phyloP scores from a whole-genome alignment of 2,113 vertebrate genomes.

The Dinomys branickii region DNA sequence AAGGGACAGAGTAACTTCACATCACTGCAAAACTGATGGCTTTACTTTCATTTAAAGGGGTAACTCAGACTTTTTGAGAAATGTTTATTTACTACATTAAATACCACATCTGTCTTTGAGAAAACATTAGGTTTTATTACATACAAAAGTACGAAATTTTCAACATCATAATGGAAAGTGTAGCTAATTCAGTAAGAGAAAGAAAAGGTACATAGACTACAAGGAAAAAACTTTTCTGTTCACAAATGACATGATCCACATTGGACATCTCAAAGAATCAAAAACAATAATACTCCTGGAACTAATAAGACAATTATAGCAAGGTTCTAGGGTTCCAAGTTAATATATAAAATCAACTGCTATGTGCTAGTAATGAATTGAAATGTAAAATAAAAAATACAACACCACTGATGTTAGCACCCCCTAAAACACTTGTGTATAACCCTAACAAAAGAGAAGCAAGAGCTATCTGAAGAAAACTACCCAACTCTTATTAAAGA shows the following conservation, averaged over 20 bases:
- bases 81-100: neutral
- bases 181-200: neutral
- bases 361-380: neutral
- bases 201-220: neutral
- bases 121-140: slow-evolving; percentile 38
- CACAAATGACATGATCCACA: neutral
- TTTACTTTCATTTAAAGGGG: slow-evolving; percentile 36
- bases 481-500: neutral
- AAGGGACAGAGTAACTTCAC: neutral
- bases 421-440: neutral
- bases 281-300: neutral
- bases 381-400: neutral
- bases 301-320: neutral
- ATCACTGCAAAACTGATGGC: neutral
- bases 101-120: neutral
- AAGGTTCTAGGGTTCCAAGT: neutral
- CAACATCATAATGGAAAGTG: neutral
- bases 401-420: neutral
- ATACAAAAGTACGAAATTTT: slow-evolving; percentile 16
- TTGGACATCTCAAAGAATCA: neutral
- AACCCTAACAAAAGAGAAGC: neutral
- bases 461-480: neutral
- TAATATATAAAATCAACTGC: neutral
- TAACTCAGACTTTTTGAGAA: neutral
- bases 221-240: neutral